Percentiles rank a stretch among this genome's conserved stretches.
These are phyloP conservation scores for Passer domesticus DNA, from an alignment of 2,113 vertebrate species.

Conservation along the genomic window DNA sequence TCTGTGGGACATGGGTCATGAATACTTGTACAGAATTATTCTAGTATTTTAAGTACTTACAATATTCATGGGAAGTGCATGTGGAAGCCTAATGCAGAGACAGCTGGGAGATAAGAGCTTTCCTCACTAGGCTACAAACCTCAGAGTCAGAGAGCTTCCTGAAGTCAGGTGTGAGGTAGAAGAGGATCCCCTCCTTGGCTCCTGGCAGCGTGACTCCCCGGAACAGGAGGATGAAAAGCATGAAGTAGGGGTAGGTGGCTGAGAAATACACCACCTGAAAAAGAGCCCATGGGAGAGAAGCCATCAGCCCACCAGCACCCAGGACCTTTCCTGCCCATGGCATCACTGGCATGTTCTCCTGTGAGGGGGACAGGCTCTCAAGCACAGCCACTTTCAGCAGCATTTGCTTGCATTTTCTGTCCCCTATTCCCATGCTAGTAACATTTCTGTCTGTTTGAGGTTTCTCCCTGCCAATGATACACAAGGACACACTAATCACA, in stretches of 20 bases:
- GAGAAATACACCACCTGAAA: conserved; percentile 91
- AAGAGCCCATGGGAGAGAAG: not conserved
- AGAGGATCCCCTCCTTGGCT: conserved; percentile 86
- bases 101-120: not conserved
- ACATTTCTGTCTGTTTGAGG: not conserved
- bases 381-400: not conserved
- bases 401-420: not conserved
- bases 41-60: not conserved
- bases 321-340: not conserved
- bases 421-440: not conserved
- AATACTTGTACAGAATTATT: not conserved
- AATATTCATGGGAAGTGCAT: not conserved
- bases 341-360: too few relatives aligned
- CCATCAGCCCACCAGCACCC: not conserved
- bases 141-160: conserved; percentile 83
- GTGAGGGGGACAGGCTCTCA: rapidly evolving
- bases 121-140: conserved; percentile 63
- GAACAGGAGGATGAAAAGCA: conserved; percentile 90
- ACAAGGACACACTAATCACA: not conserved
- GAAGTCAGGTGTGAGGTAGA: conserved; percentile 90
- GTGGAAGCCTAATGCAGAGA: not conserved
- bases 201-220: conserved; percentile 88
- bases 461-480: not conserved
- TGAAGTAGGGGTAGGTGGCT: conserved; percentile 90
- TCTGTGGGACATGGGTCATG: not conserved